Evolutionary conservation across 2,113 vertebrate genomes (phyloP).

Genomic region (Colossoma macropomum): DNA sequence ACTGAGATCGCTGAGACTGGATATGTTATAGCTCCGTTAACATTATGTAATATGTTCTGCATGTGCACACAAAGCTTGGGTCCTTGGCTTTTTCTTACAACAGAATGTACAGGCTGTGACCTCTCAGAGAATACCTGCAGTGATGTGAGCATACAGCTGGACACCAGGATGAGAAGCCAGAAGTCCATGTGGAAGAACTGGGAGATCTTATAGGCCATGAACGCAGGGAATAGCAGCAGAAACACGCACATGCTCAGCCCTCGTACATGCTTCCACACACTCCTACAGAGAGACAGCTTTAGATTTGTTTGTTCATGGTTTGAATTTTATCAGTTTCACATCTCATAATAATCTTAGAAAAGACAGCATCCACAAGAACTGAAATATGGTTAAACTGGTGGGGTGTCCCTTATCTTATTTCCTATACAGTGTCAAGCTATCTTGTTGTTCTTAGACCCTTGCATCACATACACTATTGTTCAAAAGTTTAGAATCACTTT

Average conservation of each 20-base stretch:
- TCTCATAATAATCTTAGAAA: too few relatives aligned
- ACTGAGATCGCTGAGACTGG: neutral
- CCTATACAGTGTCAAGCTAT: too few relatives aligned
- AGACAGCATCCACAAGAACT: too few relatives aligned
- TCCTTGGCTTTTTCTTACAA: neutral
- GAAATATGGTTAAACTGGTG: too few relatives aligned
- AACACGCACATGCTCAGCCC: constrained; percentile 86
- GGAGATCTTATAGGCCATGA: constrained; percentile 87
- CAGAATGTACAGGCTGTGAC: neutral
- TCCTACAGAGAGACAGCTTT: constrained; percentile 68
- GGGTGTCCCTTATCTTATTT: too few relatives aligned
- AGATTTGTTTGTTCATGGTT: neutral
- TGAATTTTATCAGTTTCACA: too few relatives aligned
- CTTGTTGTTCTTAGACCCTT: too few relatives aligned
- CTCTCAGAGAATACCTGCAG: constrained; percentile 78
- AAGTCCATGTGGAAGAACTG: constrained; percentile 90
- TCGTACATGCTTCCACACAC: constrained; percentile 85
- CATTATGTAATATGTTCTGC: neutral
- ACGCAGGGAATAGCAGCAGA: constrained; percentile 82
- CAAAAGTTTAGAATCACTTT: too few relatives aligned
- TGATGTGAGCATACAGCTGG: constrained; percentile 88
- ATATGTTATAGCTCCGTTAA: neutral
- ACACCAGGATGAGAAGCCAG: constrained; percentile 90
- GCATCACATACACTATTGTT: too few relatives aligned
- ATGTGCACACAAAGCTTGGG: neutral